These are phyloP conservation scores for Penaeus chinensis DNA, from an alignment of 1,140 invertebrate species.

Conservation along the genomic window DNA sequence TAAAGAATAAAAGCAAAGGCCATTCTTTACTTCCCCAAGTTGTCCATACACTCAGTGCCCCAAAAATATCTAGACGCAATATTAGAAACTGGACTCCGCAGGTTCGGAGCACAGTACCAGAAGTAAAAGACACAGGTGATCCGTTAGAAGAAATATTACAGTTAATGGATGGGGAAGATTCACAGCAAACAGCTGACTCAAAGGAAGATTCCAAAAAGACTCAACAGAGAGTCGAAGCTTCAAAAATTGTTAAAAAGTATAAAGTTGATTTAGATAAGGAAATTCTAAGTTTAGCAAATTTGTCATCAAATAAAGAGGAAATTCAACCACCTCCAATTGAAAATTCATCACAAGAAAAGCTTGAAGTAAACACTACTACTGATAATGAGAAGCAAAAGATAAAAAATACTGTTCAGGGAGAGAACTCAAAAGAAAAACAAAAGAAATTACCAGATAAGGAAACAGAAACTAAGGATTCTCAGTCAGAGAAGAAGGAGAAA, in stretches of 20 bases:
- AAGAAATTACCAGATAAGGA: conserved; percentile 3
- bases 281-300: conserved; percentile 47
- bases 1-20: conserved; percentile 27
- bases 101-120: not conserved
- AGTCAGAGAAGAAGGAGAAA: not conserved
- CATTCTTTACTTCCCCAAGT: conserved; percentile 49
- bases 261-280: conserved; percentile 62
- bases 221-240: conserved; percentile 51
- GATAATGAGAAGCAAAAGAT: not conserved
- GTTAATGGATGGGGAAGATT: conserved; percentile 38
- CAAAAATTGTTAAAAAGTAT: conserved; percentile 58
- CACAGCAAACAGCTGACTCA: no score
- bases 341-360: no score
- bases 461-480: not conserved
- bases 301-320: conserved; percentile 18
- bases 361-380: no score
- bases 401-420: not conserved
- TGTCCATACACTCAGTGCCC: conserved; percentile 39
- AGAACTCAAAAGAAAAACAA: not conserved
- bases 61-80: conserved; percentile 41
- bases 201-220: not conserved
- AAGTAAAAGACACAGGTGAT: conserved; percentile 6
- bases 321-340: no score
- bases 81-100: conserved; percentile 44
- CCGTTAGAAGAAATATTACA: conserved; percentile 45